Evolutionary conservation across 2,888 invertebrate species (phyloP).

Genomic region (Taenaris catops): DNA sequence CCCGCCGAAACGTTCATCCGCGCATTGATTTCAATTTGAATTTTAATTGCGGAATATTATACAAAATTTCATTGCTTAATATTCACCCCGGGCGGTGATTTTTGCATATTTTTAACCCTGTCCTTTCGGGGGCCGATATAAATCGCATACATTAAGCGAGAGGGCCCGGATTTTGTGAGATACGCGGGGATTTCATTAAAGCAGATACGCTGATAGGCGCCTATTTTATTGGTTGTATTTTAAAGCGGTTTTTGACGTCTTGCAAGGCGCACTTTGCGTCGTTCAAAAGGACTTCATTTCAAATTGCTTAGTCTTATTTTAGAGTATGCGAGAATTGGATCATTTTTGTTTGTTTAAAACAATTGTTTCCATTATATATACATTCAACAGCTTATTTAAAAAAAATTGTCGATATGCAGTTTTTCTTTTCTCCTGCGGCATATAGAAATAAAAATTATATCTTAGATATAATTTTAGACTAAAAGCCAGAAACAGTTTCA

Average conservation of each 20-base stretch:
- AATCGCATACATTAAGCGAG: constrained; percentile 67
- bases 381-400: no score
- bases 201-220: constrained; percentile 56
- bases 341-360: no score
- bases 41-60: constrained; percentile 80
- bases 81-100: constrained; percentile 73
- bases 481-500: no score
- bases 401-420: no score
- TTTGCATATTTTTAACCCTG: constrained; percentile 76
- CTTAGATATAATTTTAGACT: no score
- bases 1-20: constrained; percentile 45
- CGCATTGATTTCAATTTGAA: constrained; percentile 81
- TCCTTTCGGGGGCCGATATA: constrained; percentile 53
- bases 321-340: no score
- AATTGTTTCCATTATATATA: no score
- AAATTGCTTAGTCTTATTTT: no score
- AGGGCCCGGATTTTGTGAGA: constrained; percentile 46
- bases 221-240: constrained; percentile 53
- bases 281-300: no score
- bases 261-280: no score
- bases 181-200: constrained; percentile 62
- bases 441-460: no score
- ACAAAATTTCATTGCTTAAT: constrained; percentile 76
- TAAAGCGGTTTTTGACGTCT: constrained; percentile 23
- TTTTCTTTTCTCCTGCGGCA: no score